These are phyloP conservation scores for Anniella stebbinsi DNA, from an alignment of 2,797 vertebrate species.

Conservation along the genomic window DNA sequence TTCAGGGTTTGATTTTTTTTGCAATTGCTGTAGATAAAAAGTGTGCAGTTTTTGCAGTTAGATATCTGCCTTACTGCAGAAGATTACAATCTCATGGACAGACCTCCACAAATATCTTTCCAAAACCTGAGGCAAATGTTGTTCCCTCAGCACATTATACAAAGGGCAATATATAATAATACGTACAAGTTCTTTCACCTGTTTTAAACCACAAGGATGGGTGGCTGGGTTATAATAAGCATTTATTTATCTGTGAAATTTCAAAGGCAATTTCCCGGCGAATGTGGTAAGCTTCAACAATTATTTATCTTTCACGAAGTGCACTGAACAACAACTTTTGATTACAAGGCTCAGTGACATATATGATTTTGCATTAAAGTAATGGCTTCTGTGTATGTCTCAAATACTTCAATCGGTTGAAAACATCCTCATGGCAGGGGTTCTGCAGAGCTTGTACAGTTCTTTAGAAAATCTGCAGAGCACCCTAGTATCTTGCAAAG, in stretches of 20 bases:
- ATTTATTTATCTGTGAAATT: slow-evolving; percentile 9
- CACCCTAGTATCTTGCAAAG: not conserved
- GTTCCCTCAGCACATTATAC: no score
- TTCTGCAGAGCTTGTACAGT: not conserved
- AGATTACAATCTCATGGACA: no score
- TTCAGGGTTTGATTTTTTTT: no score
- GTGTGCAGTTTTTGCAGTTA: no score
- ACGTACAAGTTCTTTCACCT: no score
- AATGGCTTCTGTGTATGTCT: not conserved
- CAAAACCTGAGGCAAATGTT: no score
- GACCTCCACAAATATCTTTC: no score
- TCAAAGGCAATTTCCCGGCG: not conserved
- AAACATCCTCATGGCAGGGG: not conserved
- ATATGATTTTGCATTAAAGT: not conserved
- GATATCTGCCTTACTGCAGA: no score
- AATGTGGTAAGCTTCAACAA: not conserved
- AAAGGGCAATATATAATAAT: no score
- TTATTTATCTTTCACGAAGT: not conserved
- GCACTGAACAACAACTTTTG: not conserved
- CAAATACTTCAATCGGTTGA: not conserved
- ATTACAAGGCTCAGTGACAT: not conserved
- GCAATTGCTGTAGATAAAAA: no score
- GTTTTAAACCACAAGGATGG: no score
- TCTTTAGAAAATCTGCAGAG: not conserved
- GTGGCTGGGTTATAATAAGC: not conserved